These are phyloP conservation scores for Myotis planiceps DNA, from an alignment of 2,797 vertebrate genomes.

Conservation along the genomic window DNA sequence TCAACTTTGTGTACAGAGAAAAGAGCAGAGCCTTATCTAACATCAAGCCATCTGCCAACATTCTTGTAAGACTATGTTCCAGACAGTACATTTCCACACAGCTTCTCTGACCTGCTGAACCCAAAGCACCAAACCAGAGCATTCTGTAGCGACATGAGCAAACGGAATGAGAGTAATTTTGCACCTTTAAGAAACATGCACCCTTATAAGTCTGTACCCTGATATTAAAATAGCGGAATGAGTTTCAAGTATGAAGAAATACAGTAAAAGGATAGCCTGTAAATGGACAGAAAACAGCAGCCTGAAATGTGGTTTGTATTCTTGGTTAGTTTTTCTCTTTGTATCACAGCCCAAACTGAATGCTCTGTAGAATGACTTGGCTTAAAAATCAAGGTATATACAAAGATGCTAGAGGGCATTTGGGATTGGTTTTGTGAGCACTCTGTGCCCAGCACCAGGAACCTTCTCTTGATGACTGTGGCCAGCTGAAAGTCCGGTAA, in stretches of 20 bases:
- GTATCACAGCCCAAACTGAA: conserved; percentile 75
- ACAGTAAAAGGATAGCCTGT: conserved; percentile 80
- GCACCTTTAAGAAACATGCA: conserved; percentile 86
- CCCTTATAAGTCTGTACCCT: conserved; percentile 84
- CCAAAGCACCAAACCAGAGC: conserved; percentile 79
- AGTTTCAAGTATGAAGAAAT: conserved; percentile 88
- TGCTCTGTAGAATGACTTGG: conserved; percentile 75
- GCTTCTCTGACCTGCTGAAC: conserved; percentile 71
- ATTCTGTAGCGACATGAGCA: conserved; percentile 77
- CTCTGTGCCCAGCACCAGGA: not conserved
- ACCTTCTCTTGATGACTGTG: not conserved
- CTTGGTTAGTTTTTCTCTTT: conserved; percentile 72
- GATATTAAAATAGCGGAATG: conserved; percentile 81
- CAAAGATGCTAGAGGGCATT: conserved; percentile 11
- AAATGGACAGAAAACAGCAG: conserved; percentile 72
- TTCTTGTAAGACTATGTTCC: conserved; percentile 46
- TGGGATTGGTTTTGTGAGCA: not conserved
- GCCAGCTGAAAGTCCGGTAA: not conserved
- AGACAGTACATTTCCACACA: conserved; percentile 60
- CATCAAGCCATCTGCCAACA: conserved; percentile 29
- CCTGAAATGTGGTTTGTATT: conserved; percentile 79
- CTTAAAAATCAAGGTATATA: conserved; percentile 52
- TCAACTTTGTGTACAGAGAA: not conserved
- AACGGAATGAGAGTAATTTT: conserved; percentile 80
- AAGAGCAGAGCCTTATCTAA: conserved; percentile 22